phyloP scores from a whole-genome alignment of 1,140 invertebrate genomes.

The Oryzaephilus surinamensis region DNA sequence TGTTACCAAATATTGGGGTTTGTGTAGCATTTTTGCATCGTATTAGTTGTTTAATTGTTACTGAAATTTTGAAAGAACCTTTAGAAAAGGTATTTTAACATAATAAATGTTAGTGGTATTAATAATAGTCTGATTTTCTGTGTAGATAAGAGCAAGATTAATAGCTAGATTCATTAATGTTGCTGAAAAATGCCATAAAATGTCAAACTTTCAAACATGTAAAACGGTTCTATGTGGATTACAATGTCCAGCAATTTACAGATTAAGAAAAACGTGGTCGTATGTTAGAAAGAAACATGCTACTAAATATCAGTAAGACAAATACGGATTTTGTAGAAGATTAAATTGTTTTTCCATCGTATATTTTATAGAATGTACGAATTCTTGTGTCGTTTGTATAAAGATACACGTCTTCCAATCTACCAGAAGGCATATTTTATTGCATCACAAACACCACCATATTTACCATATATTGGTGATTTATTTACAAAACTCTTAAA shows the following conservation, averaged over 20 bases:
- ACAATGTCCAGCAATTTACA: constrained; percentile 42
- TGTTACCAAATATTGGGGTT: constrained; percentile 41
- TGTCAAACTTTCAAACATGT: constrained; percentile 45
- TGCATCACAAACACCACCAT: constrained; percentile 30
- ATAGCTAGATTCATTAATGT: constrained; percentile 43
- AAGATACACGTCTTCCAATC: constrained; percentile 27
- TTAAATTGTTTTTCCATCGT: constrained; percentile 4
- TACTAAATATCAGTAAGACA: constrained; percentile 39
- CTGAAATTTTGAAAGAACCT: constrained; percentile 38
- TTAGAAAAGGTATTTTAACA: constrained; percentile 28
- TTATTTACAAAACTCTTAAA: too few relatives aligned
- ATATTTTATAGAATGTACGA: constrained; percentile 32
- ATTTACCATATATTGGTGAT: constrained; percentile 40
- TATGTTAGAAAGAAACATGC: constrained; percentile 41
- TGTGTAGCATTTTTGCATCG: constrained; percentile 44
- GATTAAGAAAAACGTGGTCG: constrained; percentile 40
- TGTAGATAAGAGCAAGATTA: constrained; percentile 39
- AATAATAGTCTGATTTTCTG: constrained; percentile 5
- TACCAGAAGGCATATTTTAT: constrained; percentile 36
- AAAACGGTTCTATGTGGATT: constrained; percentile 42
- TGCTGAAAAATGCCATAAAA: constrained; percentile 40
- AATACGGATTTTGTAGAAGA: neutral
- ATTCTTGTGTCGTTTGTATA: constrained; percentile 38
- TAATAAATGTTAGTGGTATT: neutral
- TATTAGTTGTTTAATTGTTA: constrained; percentile 39